Base-by-base conservation (phyloP, 2,797 vertebrate species). In the Podargus strigoides region DNA sequence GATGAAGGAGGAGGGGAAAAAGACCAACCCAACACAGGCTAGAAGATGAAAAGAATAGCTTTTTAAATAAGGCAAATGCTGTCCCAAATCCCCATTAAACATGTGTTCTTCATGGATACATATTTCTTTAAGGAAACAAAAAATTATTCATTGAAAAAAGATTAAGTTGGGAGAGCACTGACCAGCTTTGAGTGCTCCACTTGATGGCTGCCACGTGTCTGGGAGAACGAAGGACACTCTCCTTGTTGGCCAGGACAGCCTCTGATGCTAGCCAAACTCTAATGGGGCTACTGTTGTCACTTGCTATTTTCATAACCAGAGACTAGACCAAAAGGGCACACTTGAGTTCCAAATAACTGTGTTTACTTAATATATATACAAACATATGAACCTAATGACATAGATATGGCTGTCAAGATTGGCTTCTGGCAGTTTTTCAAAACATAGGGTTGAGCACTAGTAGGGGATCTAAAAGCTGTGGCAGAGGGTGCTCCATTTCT, bases 191-290 rank as follows among this genome's bases (percentile, higher is more conserved):
- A 90, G 59, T 85, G n/a, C 42, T 92, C 36, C n/a, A 32, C 59
- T 89, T 92, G 89, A 90, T 94, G 30, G 12, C 68, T 95, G 87
- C 89, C 85, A 87, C 49, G 39, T 92, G 84, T 85, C 80, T 80
- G 84, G 41, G 89, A 91, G 72, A 80, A 83, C 58, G 41, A 89
- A 70, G 27, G 58, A 15, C 6, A 1, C 37, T 58, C 13, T 92
- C 11, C n/a, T 74, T 30, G 46, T 46, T 92, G 81, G 63, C 84
- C 67, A 52, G 34, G 36, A 59, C 67, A 87, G 30, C 39, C 21
- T 49, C 46, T 66, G 32, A 17, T 84, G 77, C 22, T 56, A 63
- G 67, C 81, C 78, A 79, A 85, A 90, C 49, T 49, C 86, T 88
- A 30, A n/a, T 0, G 7, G 67, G 88, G 52, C 83, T 95, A 68